Base-by-base conservation (phyloP, 2,888 invertebrate genomes). In the Melanargia galathea region DNA sequence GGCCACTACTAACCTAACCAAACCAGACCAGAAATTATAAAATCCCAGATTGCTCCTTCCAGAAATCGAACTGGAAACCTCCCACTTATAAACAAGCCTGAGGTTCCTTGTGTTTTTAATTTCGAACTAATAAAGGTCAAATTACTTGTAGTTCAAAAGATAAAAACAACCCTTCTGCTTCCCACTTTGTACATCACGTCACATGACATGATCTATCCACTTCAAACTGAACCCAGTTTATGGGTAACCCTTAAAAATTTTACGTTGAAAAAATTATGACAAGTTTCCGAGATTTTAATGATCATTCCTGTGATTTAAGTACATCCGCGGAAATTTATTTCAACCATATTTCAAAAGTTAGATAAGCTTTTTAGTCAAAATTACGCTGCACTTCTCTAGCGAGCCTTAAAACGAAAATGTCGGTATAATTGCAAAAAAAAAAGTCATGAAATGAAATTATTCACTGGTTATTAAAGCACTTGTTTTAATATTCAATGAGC, bases 231-330 rank as follows among this genome's bases (percentile, higher is more conserved):
- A 46, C 13, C 18, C 4, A 35, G 48, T 58, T 57, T 22, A 58
- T 58, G 33, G 22, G 48, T 58, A 22, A 45, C 38, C 45, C 20
- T 48, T 46, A 33, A 58, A 16, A 58, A 16, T 33, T 10, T 22
- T 22, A 13, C 13, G 57, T 46, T 33, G 10, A 48, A 58, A 54
- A 56, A 58, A 35, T 33, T 46, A 46, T 16, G 33, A 46, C 22
- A 22, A 58, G 46, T 46, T 58, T 58, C 22, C 35, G 35, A n/a
- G 35, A 46, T 26, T 35, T 58, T 46, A 46, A 58, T 48, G 57
- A 58, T 16, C 56, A 48, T n/a, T 35, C 26, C 33, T 35, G 46
- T 33, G 33, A 58, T 58, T 58, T 46, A 58, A 33, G n/a, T n/a
- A n/a, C n/a, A 33, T 35, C 35, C 1, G 22, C 20, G 46, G 22